phyloP scores from a whole-genome alignment of 2,797 vertebrate species.

The Notoglanidium macrostoma region DNA sequence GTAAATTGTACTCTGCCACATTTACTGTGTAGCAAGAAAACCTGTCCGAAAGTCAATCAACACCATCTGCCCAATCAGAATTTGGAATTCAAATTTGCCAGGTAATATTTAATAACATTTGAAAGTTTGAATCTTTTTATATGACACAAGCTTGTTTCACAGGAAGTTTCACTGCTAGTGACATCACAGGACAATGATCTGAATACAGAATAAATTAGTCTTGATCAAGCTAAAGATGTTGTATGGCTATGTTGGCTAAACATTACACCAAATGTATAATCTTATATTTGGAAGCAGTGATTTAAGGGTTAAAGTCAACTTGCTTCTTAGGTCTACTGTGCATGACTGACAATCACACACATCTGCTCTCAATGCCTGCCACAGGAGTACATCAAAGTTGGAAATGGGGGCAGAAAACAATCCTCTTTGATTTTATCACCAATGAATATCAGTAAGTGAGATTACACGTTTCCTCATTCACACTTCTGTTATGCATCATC shows the following conservation, averaged over 20 bases:
- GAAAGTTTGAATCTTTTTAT: neutral
- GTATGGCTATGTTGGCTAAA: neutral
- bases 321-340: neutral
- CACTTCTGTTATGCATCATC: neutral
- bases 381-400: slow-evolving; percentile 16
- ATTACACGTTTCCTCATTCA: neutral
- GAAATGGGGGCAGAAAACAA: neutral
- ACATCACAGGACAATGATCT: neutral
- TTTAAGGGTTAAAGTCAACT: neutral
- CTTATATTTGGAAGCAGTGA: neutral
- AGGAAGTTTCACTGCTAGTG: neutral
- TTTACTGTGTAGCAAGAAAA: too few species aligned
- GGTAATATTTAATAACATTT: neutral
- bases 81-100: neutral
- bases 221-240: neutral
- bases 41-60: neutral
- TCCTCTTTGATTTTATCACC: neutral
- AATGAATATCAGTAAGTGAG: neutral
- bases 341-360: neutral
- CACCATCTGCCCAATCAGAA: neutral
- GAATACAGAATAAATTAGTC: neutral
- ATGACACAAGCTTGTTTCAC: neutral
- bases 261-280: neutral
- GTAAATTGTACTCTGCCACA: too few species aligned
- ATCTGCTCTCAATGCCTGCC: neutral